Conservation (phyloP, 2,797 vertebrate genomes). For the Coccyzus lansbergi region DNA sequence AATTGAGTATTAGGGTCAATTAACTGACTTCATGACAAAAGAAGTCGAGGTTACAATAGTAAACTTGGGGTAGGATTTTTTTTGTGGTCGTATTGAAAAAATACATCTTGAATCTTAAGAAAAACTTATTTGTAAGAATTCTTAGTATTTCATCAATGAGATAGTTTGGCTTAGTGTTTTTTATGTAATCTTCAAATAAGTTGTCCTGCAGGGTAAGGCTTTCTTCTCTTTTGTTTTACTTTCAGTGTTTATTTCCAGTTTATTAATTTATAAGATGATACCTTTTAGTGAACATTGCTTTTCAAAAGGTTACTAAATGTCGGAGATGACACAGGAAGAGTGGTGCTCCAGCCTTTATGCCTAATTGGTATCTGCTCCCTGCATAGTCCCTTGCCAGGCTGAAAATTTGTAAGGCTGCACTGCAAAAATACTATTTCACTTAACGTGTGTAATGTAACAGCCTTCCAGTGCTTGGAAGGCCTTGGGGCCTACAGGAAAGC, state of each 20-base stretch:
- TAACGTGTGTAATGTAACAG: accelerated
- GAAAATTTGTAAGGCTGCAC: background rate
- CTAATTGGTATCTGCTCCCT: background rate
- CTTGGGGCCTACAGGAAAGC: background rate
- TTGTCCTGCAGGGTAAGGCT: background rate
- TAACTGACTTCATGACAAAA: background rate
- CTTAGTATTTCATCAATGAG: background rate
- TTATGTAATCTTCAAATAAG: background rate
- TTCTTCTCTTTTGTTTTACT: background rate
- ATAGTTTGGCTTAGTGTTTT: background rate
- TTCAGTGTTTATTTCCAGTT: background rate
- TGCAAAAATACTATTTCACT: background rate
- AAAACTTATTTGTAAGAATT: background rate
- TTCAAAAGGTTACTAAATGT: background rate
- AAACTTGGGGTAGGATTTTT: background rate
- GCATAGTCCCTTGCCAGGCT: background rate
- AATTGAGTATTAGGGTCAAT: background rate
- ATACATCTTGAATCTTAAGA: background rate
- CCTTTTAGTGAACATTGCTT: background rate
- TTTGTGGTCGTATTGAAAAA: background rate
- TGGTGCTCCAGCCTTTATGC: background rate
- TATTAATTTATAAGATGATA: background rate
- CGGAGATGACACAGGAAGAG: background rate
- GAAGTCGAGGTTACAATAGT: background rate
- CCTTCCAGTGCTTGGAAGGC: background rate